Percentiles rank a stretch among this genome's conserved stretches.
Conservation (phyloP, 1,140 invertebrate genomes). For the Onthophagus taurus region DNA sequence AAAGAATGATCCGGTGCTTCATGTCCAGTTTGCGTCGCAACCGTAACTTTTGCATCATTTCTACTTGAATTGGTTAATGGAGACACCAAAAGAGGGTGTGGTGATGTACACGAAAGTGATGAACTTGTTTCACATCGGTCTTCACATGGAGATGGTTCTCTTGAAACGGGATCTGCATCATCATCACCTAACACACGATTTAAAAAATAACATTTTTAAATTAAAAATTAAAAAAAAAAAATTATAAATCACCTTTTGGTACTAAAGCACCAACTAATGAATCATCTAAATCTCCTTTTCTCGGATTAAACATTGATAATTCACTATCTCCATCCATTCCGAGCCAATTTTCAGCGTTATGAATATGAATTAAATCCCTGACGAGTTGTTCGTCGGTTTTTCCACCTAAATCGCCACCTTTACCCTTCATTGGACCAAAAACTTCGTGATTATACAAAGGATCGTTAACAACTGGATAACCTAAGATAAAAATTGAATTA, state of each 20-base stretch:
- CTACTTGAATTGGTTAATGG: constrained; percentile 19
- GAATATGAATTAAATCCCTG: constrained; percentile 78
- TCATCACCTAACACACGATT: constrained; percentile 39
- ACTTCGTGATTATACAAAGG: constrained; percentile 89
- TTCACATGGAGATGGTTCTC: constrained; percentile 55
- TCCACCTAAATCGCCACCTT: constrained; percentile 81
- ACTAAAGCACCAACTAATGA: constrained; percentile 32
- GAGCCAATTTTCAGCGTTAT: constrained; percentile 89
- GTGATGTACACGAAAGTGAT: constrained; percentile 22
- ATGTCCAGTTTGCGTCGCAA: constrained; percentile 73
- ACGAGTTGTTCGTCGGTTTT: constrained; percentile 88
- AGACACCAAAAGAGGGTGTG: constrained; percentile 23
- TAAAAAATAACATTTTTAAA: constrained; percentile 13
- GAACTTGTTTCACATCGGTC: constrained; percentile 35
- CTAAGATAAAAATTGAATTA: constrained; percentile 38
- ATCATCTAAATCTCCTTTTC: constrained; percentile 56
- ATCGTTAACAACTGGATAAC: constrained; percentile 95
- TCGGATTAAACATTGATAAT: constrained; percentile 61
- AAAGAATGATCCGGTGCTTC: constrained; percentile 58
- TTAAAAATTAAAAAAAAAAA: constrained; percentile 5
- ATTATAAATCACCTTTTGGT: constrained; percentile 35
- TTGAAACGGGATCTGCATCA: constrained; percentile 48
- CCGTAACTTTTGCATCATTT: constrained; percentile 51
- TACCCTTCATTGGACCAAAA: constrained; percentile 86
- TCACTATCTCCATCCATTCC: constrained; percentile 85